phyloP scores from a whole-genome alignment of 2,888 invertebrate genomes.

The Cremastinae sp. region DNA sequence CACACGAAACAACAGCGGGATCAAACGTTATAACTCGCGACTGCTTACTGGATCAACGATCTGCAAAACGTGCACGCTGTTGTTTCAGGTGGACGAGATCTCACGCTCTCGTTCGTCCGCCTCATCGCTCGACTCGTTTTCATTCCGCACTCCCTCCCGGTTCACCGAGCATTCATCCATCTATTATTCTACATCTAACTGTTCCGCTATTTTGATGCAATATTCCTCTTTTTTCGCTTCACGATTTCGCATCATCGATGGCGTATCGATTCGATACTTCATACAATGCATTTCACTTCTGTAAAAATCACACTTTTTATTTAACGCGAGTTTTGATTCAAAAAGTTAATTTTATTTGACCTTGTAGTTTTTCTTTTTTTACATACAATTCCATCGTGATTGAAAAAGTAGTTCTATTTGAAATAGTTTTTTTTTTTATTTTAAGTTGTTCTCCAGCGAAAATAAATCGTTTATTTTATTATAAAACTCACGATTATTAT shows the following conservation, averaged over 20 bases:
- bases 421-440: too few species aligned
- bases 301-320: too few species aligned
- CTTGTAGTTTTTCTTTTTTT: too few species aligned
- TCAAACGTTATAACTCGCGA: conserved; percentile 72
- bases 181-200: conserved; percentile 25
- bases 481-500: too few species aligned
- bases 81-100: conserved; percentile 80
- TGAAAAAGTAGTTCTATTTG: too few species aligned
- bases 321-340: too few species aligned
- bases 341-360: too few species aligned
- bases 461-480: too few species aligned
- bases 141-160: conserved; percentile 8
- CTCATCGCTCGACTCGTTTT: conserved; percentile 35
- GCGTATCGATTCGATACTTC: conserved; percentile 2
- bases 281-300: conserved; percentile 1
- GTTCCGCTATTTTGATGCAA: neutral
- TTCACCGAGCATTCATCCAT: conserved; percentile 18
- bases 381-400: too few species aligned
- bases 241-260: too few species aligned
- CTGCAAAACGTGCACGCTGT: conserved; percentile 78
- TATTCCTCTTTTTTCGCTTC: neutral
- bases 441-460: too few species aligned
- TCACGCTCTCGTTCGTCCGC: conserved; percentile 67
- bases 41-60: conserved; percentile 79
- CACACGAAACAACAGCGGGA: conserved; percentile 73